These are phyloP conservation scores for Drosophila basisetae DNA, from an alignment of 2,888 invertebrate genomes.

Conservation along the genomic window DNA sequence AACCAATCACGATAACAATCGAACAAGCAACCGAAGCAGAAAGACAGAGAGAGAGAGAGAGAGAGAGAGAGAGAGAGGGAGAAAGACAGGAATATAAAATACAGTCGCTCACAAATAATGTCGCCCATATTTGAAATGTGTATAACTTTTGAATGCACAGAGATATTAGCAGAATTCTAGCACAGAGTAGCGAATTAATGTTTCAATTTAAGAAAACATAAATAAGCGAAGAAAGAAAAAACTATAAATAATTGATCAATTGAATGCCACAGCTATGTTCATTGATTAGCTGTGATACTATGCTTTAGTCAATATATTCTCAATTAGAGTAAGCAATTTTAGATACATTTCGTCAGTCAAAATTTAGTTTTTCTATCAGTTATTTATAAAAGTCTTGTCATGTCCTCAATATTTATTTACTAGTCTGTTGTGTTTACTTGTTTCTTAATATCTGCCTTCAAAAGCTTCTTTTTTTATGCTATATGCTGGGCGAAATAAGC, in stretches of 20 bases:
- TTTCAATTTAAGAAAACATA: not conserved
- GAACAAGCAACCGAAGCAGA: not conserved
- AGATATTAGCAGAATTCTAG: not conserved
- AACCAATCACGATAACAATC: slow-evolving; percentile 32
- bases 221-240: not conserved
- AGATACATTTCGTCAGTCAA: not conserved
- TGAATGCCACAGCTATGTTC: not conserved
- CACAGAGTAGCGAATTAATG: not conserved
- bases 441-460: not conserved
- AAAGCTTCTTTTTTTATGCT: not conserved
- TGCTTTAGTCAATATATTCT: not conserved
- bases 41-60: not conserved
- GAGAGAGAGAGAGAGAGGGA: not conserved
- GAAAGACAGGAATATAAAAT: slow-evolving; percentile 1
- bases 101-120: not conserved
- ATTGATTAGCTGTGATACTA: not conserved
- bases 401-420: not conserved
- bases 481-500: not conserved
- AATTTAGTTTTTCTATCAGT: not conserved
- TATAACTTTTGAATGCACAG: not conserved
- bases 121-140: not conserved
- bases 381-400: not conserved
- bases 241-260: not conserved
- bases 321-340: not conserved
- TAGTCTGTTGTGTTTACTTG: not conserved